A percentile compares a stretch with the other conserved stretches of the same genome.
phyloP scores from a whole-genome alignment of 2,113 vertebrate species.

The Psilopsiagon aurifrons region DNA sequence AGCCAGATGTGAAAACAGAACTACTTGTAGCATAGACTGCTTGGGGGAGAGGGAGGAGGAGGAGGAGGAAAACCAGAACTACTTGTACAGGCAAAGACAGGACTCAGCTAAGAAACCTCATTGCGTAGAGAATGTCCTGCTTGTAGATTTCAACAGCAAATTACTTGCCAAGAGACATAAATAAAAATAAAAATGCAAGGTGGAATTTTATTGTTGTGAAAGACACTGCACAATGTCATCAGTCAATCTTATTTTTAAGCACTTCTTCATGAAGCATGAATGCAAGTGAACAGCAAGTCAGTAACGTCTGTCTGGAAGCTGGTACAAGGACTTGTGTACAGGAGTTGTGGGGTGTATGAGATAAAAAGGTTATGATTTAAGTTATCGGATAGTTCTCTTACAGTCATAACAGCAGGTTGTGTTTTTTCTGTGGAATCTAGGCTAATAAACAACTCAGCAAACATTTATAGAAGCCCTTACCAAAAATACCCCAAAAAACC shows the following conservation, averaged over 20 bases:
- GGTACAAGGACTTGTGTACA: neutral
- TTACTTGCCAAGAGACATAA: neutral
- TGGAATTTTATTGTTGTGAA: neutral
- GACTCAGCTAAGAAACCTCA: neutral
- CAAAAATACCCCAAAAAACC: neutral
- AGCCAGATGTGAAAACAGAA: neutral
- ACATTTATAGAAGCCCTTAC: neutral
- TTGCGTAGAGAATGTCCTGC: neutral
- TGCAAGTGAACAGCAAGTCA: neutral
- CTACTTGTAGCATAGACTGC: neutral
- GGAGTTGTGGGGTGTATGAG: neutral
- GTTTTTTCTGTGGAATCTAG: neutral
- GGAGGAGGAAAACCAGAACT: neutral
- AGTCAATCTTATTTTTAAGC: neutral
- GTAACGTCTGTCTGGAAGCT: neutral
- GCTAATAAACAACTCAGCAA: neutral
- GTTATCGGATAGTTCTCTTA: neutral
- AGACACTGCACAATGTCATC: neutral
- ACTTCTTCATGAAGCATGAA: neutral
- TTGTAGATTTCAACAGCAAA: neutral
- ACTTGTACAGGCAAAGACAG: neutral
- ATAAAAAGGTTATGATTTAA: neutral
- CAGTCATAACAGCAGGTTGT: neutral
- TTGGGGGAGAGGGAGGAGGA: too few species aligned
- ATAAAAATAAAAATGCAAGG: neutral